phyloP scores from a whole-genome alignment of 2,888 invertebrate species.

The Trichogramma evanescens region DNA sequence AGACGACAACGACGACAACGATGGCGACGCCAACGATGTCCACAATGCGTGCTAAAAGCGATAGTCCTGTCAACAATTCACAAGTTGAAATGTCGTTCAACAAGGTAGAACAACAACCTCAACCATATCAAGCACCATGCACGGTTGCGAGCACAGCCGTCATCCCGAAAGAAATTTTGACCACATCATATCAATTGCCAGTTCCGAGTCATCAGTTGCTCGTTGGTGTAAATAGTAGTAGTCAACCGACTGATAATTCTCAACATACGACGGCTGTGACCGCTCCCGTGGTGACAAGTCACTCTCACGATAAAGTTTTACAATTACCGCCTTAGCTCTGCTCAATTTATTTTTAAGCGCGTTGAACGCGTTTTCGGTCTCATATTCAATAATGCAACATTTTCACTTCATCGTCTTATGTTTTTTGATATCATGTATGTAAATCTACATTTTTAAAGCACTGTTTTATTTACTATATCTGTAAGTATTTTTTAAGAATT shows the following conservation, averaged over 20 bases:
- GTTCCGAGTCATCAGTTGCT: neutral
- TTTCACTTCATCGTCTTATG: too few species aligned
- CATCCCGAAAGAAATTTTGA: neutral
- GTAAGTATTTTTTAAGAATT: too few species aligned
- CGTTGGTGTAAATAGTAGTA: neutral
- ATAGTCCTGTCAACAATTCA: neutral
- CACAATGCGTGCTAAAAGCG: constrained; percentile 15
- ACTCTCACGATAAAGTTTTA: too few species aligned
- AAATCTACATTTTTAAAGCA: too few species aligned
- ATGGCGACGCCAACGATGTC: constrained; percentile 13
- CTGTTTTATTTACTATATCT: too few species aligned
- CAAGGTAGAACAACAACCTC: neutral
- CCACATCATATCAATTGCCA: neutral
- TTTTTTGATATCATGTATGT: too few species aligned
- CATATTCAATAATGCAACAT: too few species aligned
- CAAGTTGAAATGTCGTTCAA: too few species aligned
- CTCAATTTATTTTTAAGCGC: too few species aligned
- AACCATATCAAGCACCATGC: neutral
- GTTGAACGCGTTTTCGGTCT: too few species aligned
- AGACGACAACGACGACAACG: constrained; percentile 16
- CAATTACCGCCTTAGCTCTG: too few species aligned
- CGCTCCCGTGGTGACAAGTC: neutral
- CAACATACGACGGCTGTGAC: neutral
- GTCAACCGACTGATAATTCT: neutral
- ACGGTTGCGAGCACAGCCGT: neutral